Evolutionary conservation across 2,888 invertebrate species (phyloP).

Genomic region (Acanthacorydalis orientalis): DNA sequence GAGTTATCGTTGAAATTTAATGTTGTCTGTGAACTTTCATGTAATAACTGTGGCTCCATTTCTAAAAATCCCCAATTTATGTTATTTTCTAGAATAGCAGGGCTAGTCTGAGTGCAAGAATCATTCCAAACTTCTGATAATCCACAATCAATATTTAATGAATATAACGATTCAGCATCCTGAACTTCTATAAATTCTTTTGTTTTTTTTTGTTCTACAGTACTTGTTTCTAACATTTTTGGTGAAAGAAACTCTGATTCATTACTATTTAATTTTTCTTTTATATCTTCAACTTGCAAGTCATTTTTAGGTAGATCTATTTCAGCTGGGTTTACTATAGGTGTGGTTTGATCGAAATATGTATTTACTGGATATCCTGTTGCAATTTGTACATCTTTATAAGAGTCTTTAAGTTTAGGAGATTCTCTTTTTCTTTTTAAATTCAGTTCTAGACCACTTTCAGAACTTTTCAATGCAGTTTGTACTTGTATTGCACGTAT

Average conservation of each 20-base stretch:
- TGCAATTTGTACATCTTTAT: neutral
- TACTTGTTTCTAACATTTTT: no score
- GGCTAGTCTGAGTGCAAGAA: conserved; percentile 24
- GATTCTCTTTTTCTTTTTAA: no score
- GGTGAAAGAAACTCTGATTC: no score
- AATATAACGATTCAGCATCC: neutral
- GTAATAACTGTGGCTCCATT: conserved; percentile 1
- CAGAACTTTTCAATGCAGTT: neutral
- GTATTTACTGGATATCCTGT: neutral
- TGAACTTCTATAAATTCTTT: no score
- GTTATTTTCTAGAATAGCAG: conserved; percentile 14
- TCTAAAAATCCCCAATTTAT: conserved; percentile 13
- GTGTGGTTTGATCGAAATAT: no score
- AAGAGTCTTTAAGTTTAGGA: neutral
- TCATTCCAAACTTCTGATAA: conserved; percentile 24
- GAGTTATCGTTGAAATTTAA: neutral
- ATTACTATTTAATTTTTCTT: neutral
- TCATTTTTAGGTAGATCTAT: neutral
- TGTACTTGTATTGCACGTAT: neutral
- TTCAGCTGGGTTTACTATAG: no score
- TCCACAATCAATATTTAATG: conserved; percentile 10
- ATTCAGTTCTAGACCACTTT: neutral
- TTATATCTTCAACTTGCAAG: neutral
- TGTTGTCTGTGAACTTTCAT: conserved; percentile 14
- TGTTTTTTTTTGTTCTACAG: no score